Percentiles rank a stretch among this genome's conserved stretches.
Evolutionary conservation across 2,888 invertebrate genomes (phyloP).

Genomic region (Pachliopta kotzebuea): DNA sequence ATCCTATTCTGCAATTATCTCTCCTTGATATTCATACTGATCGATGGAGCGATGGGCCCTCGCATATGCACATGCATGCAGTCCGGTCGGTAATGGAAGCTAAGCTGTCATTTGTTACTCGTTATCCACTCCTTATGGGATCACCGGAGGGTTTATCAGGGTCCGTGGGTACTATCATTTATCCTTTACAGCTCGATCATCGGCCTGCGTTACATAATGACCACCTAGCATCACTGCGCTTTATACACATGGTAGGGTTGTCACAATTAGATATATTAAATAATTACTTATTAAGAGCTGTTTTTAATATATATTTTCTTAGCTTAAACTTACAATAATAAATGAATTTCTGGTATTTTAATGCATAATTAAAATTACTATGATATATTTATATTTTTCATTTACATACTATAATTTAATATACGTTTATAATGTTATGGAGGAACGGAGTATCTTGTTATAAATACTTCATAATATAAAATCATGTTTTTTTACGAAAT

Average conservation of each 20-base stretch:
- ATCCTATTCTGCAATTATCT: constrained; percentile 6
- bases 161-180: constrained; percentile 32
- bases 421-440: too few species aligned
- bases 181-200: constrained; percentile 21
- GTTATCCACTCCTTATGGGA: constrained; percentile 30
- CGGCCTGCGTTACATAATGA: constrained; percentile 30
- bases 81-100: constrained; percentile 32
- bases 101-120: constrained; percentile 34
- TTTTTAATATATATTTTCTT: too few species aligned
- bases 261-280: background rate
- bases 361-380: too few species aligned
- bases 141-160: constrained; percentile 30
- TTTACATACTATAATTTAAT: too few species aligned
- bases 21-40: constrained; percentile 26
- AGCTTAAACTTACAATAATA: too few species aligned
- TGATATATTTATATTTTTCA: too few species aligned
- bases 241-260: constrained; percentile 12
- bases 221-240: constrained; percentile 32
- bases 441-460: too few species aligned
- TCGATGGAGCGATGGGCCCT: constrained; percentile 25
- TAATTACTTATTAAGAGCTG: background rate
- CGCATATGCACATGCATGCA: constrained; percentile 26
- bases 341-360: too few species aligned
- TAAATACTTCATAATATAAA: too few species aligned
- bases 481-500: too few species aligned